These are phyloP conservation scores for Hybos culiciformis DNA, from an alignment of 2,888 invertebrate genomes.

Conservation along the genomic window DNA sequence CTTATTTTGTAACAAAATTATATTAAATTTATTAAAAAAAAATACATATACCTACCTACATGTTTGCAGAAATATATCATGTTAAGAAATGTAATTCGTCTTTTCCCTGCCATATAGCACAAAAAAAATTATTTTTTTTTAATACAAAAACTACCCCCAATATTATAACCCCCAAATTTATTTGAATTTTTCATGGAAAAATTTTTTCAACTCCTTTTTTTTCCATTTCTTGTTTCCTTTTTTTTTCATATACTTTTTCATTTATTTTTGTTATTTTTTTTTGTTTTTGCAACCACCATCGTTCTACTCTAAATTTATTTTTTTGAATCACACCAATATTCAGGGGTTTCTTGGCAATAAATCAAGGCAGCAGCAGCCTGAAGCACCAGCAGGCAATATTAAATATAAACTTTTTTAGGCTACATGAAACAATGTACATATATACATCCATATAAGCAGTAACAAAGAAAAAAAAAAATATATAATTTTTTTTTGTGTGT, in stretches of 20 bases:
- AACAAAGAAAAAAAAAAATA: too few relatives aligned
- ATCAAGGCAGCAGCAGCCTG: constrained; percentile 17
- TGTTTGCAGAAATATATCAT: too few relatives aligned
- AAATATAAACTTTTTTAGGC: too few relatives aligned
- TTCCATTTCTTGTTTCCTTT: constrained; percentile 5
- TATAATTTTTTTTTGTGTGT: too few relatives aligned
- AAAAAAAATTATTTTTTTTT: constrained; percentile 10
- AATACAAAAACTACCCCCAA: constrained; percentile 6
- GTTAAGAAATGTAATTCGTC: not conserved
- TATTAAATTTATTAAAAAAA: too few relatives aligned
- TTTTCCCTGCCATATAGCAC: not conserved
- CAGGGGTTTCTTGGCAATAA: constrained; percentile 18
- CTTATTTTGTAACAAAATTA: too few relatives aligned
- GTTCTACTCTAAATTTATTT: constrained; percentile 21
- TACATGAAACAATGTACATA: too few relatives aligned
- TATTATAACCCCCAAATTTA: too few relatives aligned
- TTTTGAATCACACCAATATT: constrained; percentile 18
- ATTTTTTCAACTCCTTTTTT: constrained; percentile 11
- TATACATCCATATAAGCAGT: too few relatives aligned
- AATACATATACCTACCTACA: too few relatives aligned
- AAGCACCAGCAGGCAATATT: constrained; percentile 13
- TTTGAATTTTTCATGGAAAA: constrained; percentile 13
- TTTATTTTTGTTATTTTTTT: not conserved
- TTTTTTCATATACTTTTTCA: constrained; percentile 3
- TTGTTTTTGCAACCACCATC: constrained; percentile 16